Conservation (phyloP, 2,888 invertebrate species). For the Salpingus planirostris region DNA sequence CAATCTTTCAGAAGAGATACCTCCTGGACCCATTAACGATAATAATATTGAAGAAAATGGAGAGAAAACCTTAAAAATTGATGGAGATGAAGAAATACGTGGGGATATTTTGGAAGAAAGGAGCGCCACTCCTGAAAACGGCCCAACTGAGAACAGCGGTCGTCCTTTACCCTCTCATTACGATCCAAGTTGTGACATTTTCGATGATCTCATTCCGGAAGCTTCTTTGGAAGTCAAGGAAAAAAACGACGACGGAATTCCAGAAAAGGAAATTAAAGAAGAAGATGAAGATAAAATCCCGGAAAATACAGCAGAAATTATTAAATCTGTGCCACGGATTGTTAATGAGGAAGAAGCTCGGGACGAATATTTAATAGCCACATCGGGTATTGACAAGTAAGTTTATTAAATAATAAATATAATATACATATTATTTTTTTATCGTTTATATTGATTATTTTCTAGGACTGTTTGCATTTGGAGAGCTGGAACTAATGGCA, state of each 20-base stretch:
- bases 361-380: slow-evolving; percentile 54
- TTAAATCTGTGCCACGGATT: slow-evolving; percentile 6
- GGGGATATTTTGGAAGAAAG: background rate
- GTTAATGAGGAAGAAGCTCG: slow-evolving; percentile 25
- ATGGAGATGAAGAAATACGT: background rate
- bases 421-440: too few relatives aligned
- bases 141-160: too few relatives aligned
- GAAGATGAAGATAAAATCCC: slow-evolving; percentile 1
- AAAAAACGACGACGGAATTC: too few relatives aligned
- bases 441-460: too few relatives aligned
- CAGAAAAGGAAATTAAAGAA: too few relatives aligned
- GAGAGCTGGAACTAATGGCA: slow-evolving; percentile 55
- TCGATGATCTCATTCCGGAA: slow-evolving; percentile 7
- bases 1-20: background rate
- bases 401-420: slow-evolving; percentile 28
- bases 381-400: slow-evolving; percentile 58
- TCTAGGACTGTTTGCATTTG: slow-evolving; percentile 53
- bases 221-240: slow-evolving; percentile 4
- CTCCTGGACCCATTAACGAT: too few relatives aligned
- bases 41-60: background rate
- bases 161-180: slow-evolving; percentile 6
- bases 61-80: background rate
- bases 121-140: slow-evolving; percentile 1
- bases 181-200: slow-evolving; percentile 9
- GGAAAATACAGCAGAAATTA: too few relatives aligned